phyloP scores from a whole-genome alignment of 1,140 invertebrate species.

The Armadillidium nasatum region DNA sequence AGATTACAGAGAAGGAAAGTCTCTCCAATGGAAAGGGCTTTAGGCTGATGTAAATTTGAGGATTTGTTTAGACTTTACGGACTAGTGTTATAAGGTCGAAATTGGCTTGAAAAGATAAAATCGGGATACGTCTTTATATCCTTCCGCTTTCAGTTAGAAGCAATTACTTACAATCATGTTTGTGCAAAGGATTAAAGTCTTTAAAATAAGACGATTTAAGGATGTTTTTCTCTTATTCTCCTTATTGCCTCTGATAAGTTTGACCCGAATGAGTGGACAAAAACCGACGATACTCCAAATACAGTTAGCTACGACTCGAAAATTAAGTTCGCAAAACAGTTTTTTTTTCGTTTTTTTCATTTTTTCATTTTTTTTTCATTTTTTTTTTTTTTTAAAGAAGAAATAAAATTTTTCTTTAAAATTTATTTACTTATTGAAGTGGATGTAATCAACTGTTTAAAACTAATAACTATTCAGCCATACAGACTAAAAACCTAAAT shows the following conservation, averaged over 20 bases:
- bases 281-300: background rate
- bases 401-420: no score
- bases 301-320: background rate
- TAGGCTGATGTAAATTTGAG: background rate
- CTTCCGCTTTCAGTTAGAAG: constrained; percentile 1
- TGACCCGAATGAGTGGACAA: constrained; percentile 11
- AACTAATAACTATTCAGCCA: no score
- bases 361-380: no score
- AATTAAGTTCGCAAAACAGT: background rate
- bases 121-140: background rate
- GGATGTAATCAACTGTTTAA: no score
- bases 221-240: background rate
- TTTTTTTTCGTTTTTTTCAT: no score
- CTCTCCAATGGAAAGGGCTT: background rate
- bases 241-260: constrained; percentile 12
- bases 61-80: background rate
- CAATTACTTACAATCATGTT: constrained; percentile 1
- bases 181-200: background rate
- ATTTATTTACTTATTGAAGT: no score
- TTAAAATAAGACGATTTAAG: background rate
- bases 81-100: background rate
- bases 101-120: background rate
- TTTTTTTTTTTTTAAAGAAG: no score
- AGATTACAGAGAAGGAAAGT: constrained; percentile 7
- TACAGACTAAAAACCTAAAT: no score